phyloP scores from a whole-genome alignment of 2,888 invertebrate genomes.

The Drosophila aldrichi region DNA sequence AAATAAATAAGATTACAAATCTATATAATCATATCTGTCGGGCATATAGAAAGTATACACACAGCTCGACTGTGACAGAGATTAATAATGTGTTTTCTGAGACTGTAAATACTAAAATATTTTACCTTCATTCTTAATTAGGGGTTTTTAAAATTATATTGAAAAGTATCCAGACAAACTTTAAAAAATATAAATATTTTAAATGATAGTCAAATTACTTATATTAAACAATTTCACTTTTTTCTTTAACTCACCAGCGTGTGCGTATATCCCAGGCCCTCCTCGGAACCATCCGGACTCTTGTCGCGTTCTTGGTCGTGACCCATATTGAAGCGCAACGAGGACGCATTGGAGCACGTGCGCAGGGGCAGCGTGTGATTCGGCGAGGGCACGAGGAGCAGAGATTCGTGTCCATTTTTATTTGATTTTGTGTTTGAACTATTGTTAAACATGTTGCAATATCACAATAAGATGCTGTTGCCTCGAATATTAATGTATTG shows the following conservation, averaged over 20 bases:
- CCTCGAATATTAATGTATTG: conserved; percentile 46
- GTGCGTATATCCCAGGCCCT: conserved; percentile 82
- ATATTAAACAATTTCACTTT: background rate
- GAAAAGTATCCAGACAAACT: too few relatives aligned
- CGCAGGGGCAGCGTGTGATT: conserved; percentile 64
- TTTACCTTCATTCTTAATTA: too few relatives aligned
- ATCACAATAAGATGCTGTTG: conserved; percentile 41
- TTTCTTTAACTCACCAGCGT: conserved; percentile 76
- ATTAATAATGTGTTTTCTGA: background rate
- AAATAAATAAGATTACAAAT: conserved; percentile 19
- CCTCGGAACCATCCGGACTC: conserved; percentile 70
- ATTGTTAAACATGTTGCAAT: conserved; percentile 30
- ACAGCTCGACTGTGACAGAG: background rate
- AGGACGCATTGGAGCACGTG: conserved; percentile 71
- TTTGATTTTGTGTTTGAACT: conserved; percentile 52
- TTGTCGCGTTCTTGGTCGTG: conserved; percentile 50
- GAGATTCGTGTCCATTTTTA: conserved; percentile 73
- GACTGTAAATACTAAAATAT: background rate
- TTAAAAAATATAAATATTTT: background rate
- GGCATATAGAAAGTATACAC: background rate
- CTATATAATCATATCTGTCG: conserved; percentile 4
- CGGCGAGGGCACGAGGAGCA: conserved; percentile 74
- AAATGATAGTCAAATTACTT: background rate
- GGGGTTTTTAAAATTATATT: too few relatives aligned
- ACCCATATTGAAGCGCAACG: conserved; percentile 60